Base-by-base conservation (phyloP, 2,113 vertebrate genomes). In the Psephotus haematonotus region DNA sequence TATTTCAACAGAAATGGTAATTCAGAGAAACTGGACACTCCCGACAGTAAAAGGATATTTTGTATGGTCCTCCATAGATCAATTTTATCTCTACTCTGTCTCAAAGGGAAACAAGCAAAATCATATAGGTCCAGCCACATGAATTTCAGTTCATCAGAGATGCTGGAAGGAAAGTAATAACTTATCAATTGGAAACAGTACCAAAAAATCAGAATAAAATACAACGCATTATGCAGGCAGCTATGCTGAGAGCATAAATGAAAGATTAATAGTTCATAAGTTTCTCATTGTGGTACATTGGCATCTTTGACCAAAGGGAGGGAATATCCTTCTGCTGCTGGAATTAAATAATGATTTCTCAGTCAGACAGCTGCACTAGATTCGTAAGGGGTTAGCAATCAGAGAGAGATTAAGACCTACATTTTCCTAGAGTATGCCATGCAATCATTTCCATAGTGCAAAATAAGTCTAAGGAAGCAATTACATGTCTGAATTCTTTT, bases 241-340 rank as follows among this genome's bases (percentile, higher is more conserved):
- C 19, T 57, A 50, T 24, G 31, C 20, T 52, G 50, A 85, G 17
- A 55, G 3, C 35, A 47, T 71, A 91, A 84, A 96, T 68, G 52
- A 82, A 86, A 92, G 83, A 83, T 79, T 94, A 88, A 88, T 50
- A 91, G 80, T 78, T 93, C 68, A 53, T 75, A 35, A 72, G 25
- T 53, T 88, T 91, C 53, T 88, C 47, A 55, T 68, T 84, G 50
- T 68, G 43, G 17, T 75, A 64, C 69, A 52, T 25, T 78, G 60
- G 81, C 55, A 92, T 22, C n/a, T 83, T 78, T 84, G 83, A 91
- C 43, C 55, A 64, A 94, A 70, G 14, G 20, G 35, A 81, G 29
- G 25, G 50, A 84, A 93, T 78, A 86, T 46, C 52, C n/a, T 71
- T 77, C 53, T 90, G 13, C 35, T 69, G 35, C 35, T 69, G n/a